Evolutionary conservation across 2,888 invertebrate genomes (phyloP), one percentile per base, ranked within the genome.

Genomic region (Pasiphila rectangulata): DNA sequence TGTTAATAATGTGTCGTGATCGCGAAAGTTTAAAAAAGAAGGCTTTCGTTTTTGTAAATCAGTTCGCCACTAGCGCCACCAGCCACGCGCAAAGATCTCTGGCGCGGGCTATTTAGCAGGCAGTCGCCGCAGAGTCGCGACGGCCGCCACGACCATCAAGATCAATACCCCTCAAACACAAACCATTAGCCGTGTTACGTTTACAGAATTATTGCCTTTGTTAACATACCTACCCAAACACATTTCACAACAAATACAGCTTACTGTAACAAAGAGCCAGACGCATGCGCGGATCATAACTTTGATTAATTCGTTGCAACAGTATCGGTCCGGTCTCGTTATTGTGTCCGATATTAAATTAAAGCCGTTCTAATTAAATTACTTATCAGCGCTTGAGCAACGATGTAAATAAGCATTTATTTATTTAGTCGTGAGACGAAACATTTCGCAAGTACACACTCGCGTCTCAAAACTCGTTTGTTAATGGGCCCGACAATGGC

Each of bases 391-490:
- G 61, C 72, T 77, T 74, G 67, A 63, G 78, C 70, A 82, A 80
- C 72, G 70, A 75, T 75, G 73, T 77, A 72, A 77, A 78, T 78
- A 76, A 75, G 69, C 69, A 74, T 72, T 76, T 82, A 79, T 83
- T 80, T 81, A 79, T 80, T 78, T 77, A 77, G 76, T 81, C 79
- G 81, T 81, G 80, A 77, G 73, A 61, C 59, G 63, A 66, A n/a
- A 68, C 67, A 67, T 84, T 85, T 83, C 79, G 80, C 75, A 84
- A 85, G 70, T 59, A 54, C 37, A 65, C 66, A 66, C 71, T 80
- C 78, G 83, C 84, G 80, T 84, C 84, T 79, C 82, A 78, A 79
- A 80, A 84, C 85, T 72, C 72, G 81, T 83, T 83, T 79, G 79
- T 79, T 81, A 80, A 76, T 77, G 73, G 76, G 65, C 63, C 61